Percentiles rank a stretch among this genome's conserved stretches.
Evolutionary conservation across 2,888 invertebrate genomes (phyloP).

Genomic region (Drosophila prostipennis): DNA sequence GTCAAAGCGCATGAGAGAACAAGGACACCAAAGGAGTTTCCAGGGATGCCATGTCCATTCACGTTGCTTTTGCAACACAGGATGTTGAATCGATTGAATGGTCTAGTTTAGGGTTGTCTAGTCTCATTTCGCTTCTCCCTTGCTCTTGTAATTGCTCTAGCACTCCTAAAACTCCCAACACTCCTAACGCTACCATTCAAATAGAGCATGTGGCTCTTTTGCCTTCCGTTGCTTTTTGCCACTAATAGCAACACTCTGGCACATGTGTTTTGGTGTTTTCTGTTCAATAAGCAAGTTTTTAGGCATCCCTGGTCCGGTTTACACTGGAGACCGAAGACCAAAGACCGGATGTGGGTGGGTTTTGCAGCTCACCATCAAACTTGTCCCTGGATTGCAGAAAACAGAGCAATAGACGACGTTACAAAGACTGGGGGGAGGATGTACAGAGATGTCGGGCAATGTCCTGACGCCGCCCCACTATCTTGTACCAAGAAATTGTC

Average conservation of each 20-base stretch:
- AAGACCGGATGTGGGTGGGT: slow-evolving; percentile 38
- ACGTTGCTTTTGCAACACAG: slow-evolving; percentile 13
- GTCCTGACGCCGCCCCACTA: slow-evolving; percentile 1
- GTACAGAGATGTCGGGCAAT: slow-evolving; percentile 5
- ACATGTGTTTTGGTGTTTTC: slow-evolving; percentile 11
- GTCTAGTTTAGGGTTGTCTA: slow-evolving; percentile 7
- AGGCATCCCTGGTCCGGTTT: slow-evolving; percentile 14
- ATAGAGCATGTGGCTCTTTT: not conserved
- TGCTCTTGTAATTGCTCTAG: slow-evolving; percentile 4
- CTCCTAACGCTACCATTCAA: not conserved
- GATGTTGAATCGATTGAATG: slow-evolving; percentile 33
- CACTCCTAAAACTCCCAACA: not conserved
- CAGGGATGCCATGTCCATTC: slow-evolving; percentile 4
- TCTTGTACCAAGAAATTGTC: not conserved
- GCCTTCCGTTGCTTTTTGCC: slow-evolving; percentile 9
- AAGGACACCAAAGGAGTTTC: not conserved
- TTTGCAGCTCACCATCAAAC: slow-evolving; percentile 1
- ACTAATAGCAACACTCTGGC: slow-evolving; percentile 8
- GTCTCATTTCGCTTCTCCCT: not conserved
- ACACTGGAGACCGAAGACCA: slow-evolving; percentile 40
- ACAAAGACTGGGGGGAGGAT: not conserved
- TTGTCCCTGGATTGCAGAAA: slow-evolving; percentile 1
- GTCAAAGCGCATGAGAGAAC: slow-evolving; percentile 14
- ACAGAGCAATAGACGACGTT: slow-evolving; percentile 1
- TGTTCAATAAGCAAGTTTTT: slow-evolving; percentile 14